phyloP scores from a whole-genome alignment of 2,797 vertebrate species.

The Gobio occitaniae region DNA sequence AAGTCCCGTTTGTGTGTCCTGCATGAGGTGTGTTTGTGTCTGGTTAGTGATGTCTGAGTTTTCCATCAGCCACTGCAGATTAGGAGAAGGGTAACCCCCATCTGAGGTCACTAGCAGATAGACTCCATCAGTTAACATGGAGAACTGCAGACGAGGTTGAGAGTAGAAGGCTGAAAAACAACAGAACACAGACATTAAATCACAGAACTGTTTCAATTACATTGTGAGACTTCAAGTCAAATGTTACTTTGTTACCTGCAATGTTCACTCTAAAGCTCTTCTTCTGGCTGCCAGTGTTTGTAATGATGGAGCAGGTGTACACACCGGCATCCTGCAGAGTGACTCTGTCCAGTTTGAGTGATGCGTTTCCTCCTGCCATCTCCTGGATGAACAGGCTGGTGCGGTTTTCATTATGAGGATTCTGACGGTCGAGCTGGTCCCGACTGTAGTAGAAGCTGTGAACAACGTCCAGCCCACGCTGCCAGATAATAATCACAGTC shows the following conservation, averaged over 20 bases:
- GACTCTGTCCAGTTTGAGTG: constrained; percentile 69
- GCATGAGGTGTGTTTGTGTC: constrained; percentile 37
- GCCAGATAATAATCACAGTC: constrained; percentile 78
- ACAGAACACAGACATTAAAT: neutral
- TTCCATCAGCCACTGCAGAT: constrained; percentile 61
- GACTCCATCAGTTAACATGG: constrained; percentile 27
- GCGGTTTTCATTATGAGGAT: constrained; percentile 63
- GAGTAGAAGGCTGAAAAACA: constrained; percentile 59
- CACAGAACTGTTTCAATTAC: too few relatives aligned
- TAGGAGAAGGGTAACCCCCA: constrained; percentile 61
- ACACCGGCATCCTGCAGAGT: constrained; percentile 63
- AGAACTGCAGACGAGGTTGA: constrained; percentile 61
- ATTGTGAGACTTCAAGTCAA: neutral
- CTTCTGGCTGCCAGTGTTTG: constrained; percentile 60
- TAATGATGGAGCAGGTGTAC: constrained; percentile 75
- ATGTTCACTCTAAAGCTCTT: constrained; percentile 56
- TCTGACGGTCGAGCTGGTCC: constrained; percentile 69
- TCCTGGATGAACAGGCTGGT: constrained; percentile 70
- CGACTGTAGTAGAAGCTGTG: constrained; percentile 69
- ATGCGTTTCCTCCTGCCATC: constrained; percentile 73
- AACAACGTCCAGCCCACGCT: constrained; percentile 55
- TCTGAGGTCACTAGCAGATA: constrained; percentile 59
- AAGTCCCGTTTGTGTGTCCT: constrained; percentile 55
- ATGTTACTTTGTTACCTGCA: constrained; percentile 51
- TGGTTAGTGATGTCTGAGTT: constrained; percentile 54